Evolutionary conservation across 1,140 invertebrate genomes (phyloP).

Genomic region (Heliconius hewitsoni): DNA sequence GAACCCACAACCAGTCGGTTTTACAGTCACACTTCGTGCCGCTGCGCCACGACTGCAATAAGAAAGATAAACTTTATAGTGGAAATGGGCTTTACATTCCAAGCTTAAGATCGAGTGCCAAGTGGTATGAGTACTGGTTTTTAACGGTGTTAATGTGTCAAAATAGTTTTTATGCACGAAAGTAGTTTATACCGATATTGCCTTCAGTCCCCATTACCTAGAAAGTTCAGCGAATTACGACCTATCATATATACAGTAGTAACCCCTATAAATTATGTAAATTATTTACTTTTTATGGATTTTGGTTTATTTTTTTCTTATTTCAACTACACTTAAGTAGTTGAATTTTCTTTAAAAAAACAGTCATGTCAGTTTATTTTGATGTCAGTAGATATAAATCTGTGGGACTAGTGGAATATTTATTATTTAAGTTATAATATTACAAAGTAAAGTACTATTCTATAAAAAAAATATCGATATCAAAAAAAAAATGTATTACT

Average conservation of each 20-base stretch:
- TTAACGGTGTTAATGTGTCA: conserved; percentile 27
- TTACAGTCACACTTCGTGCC: too few species aligned
- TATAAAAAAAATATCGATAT: too few species aligned
- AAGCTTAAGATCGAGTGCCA: background rate
- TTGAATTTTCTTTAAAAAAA: too few species aligned
- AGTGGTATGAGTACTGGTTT: conserved; percentile 10
- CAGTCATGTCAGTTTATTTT: too few species aligned
- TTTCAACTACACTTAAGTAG: too few species aligned
- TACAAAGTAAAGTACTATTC: too few species aligned
- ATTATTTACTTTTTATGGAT: background rate
- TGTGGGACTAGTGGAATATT: too few species aligned
- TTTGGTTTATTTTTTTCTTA: background rate
- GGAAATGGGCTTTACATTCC: background rate
- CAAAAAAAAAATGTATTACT: too few species aligned
- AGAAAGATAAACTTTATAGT: background rate
- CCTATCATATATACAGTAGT: background rate
- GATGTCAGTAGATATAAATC: too few species aligned
- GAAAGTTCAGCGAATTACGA: background rate
- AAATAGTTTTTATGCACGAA: conserved; percentile 14
- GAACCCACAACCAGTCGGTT: too few species aligned
- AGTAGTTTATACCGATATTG: conserved; percentile 8
- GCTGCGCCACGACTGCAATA: background rate
- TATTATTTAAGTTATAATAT: too few species aligned
- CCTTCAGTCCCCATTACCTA: background rate
- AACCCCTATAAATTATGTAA: background rate